Evolutionary conservation across 1,140 invertebrate genomes (phyloP), one percentile per base, ranked within the genome.

Genomic region (Popillia japonica): DNA sequence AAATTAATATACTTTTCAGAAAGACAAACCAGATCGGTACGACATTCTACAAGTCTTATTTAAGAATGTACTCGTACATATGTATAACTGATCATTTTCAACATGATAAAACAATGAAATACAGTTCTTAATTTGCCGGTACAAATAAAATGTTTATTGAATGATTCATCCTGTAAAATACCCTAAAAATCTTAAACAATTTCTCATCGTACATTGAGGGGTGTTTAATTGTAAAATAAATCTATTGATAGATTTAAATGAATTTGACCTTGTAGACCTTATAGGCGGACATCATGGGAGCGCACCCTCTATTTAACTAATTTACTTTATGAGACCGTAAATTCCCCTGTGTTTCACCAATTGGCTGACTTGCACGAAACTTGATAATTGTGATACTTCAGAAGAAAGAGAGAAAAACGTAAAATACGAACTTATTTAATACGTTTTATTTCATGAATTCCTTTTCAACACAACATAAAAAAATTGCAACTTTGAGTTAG

Each of bases 201-300:
- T 48, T 48, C 44, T 48, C n/a, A 48, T 17, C 10, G 44, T 48
- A 10, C 44, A 48, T 14, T 48, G 61, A 20, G 61, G 48, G 17
- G 48, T 17, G n/a, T 68, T 68, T 68, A 68, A 68, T 34, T 27
- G 27, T 55, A 55, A 55, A 55, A 55, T 55, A 55, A 55, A 55
- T 55, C 48, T 55, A 55, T 55, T 55, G 48, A 55, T 55, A 55
- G 48, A 55, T 55, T 17, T 55, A n/a, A 17, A 55, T 55, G 48
- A 17, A 55, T 55, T 55, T 17, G 48, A n/a, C 48, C 48, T 55
- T 55, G 48, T 55, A 55, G 17, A 17, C 17, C 48, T 17, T 14
- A 17, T n/a, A 55, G 11, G 48, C 17, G 17, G 14, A 17, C 6
- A 55, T 17, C 48, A 55, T 55, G n/a, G 48, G 17, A 55, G 48